Percentiles rank a stretch among this genome's conserved stretches.
phyloP scores from a whole-genome alignment of 2,113 vertebrate species.

The Microcebus tavaratra region DNA sequence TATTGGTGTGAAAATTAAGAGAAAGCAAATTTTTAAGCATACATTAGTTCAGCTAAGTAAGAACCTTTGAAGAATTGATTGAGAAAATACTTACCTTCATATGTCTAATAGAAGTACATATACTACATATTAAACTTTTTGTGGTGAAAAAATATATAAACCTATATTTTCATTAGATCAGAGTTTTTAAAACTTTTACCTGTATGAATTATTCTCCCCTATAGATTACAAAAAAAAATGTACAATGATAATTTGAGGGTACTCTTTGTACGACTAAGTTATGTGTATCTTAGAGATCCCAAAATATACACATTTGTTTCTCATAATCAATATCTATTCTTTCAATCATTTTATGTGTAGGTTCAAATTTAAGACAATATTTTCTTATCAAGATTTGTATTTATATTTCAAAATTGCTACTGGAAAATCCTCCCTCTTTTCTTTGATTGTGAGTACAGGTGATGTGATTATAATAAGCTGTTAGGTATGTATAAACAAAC shows the following conservation, averaged over 20 bases:
- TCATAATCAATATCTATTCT: not conserved
- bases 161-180: not conserved
- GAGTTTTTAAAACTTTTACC: not conserved
- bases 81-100: not conserved
- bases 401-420: not conserved
- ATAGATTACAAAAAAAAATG: not conserved
- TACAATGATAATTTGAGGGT: accelerated
- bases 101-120: not conserved
- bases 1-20: not conserved
- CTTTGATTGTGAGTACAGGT: not conserved
- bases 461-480: not conserved
- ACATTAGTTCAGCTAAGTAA: not conserved
- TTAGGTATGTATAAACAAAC: not conserved
- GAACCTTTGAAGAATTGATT: not conserved
- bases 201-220: not conserved
- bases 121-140: not conserved
- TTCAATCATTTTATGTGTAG: not conserved
- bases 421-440: not conserved
- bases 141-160: not conserved
- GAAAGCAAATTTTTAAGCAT: not conserved
- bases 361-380: not conserved
- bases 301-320: not conserved
- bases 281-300: not conserved
- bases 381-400: not conserved
- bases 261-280: not conserved